Percentiles rank a stretch among this genome's conserved stretches.
These are phyloP conservation scores for Limosa lapponica DNA, from an alignment of 2,797 vertebrate species.

Conservation along the genomic window DNA sequence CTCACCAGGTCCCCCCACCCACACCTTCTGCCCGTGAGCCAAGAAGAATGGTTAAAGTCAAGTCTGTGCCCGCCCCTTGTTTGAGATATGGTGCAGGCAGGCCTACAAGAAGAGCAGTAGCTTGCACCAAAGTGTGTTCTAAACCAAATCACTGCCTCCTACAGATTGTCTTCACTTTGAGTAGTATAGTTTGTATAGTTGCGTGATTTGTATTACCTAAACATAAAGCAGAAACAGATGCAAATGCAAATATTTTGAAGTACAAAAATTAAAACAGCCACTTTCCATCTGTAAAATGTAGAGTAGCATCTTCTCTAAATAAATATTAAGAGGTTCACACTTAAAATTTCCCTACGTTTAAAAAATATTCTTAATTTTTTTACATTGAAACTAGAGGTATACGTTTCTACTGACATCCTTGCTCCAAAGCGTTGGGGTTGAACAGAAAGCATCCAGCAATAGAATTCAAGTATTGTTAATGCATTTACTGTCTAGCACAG, in stretches of 20 bases:
- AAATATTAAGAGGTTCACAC: background rate
- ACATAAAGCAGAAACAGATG: background rate
- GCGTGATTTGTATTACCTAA: background rate
- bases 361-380: background rate
- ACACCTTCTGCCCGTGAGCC: no score
- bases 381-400: background rate
- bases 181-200: background rate
- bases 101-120: background rate
- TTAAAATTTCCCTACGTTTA: background rate
- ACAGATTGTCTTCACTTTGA: background rate
- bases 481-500: background rate
- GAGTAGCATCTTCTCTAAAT: background rate
- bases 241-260: background rate
- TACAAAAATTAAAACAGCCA: background rate
- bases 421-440: background rate
- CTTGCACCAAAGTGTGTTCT: background rate
- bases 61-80: rapidly evolving
- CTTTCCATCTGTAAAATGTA: background rate
- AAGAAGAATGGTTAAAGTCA: background rate
- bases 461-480: background rate
- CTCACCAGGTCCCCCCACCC: background rate
- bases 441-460: background rate
- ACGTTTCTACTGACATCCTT: background rate
- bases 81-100: rapidly evolving
- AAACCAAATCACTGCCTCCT: background rate